Conservation (phyloP, 1,140 invertebrate species). For the Dendroctonus ponderosae region DNA sequence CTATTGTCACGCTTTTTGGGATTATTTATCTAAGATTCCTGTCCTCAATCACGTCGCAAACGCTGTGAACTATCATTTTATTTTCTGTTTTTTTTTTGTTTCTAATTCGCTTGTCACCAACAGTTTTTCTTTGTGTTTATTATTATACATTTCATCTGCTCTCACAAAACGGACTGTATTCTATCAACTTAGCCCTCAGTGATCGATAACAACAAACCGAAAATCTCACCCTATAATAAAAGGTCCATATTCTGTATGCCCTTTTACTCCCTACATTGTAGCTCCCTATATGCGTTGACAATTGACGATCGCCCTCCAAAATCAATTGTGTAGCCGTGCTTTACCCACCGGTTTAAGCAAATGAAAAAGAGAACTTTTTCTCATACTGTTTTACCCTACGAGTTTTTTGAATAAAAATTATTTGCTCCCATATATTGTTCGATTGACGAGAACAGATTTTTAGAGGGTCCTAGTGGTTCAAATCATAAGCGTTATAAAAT, state of each 20-base stretch:
- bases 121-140: no score
- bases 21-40: no score
- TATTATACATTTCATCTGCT: no score
- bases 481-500: background rate
- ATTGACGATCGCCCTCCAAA: slow-evolving; percentile 37
- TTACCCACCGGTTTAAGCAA: slow-evolving; percentile 38
- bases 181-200: background rate
- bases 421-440: slow-evolving; percentile 7
- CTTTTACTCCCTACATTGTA: slow-evolving; percentile 34
- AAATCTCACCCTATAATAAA: slow-evolving; percentile 17
- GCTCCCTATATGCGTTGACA: slow-evolving; percentile 33
- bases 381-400: slow-evolving; percentile 25
- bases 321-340: slow-evolving; percentile 35
- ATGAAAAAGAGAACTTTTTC: slow-evolving; percentile 33
- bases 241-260: slow-evolving; percentile 12
- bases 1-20: no score
- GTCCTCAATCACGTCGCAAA: no score
- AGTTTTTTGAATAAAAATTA: slow-evolving; percentile 24
- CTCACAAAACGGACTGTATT: no score
- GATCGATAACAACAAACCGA: slow-evolving; percentile 6
- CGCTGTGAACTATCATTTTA: no score
- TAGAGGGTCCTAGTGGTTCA: background rate
- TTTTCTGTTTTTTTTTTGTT: no score
- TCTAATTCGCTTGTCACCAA: no score
- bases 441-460: background rate